Percentiles rank a stretch among this genome's conserved stretches.
phyloP scores from a whole-genome alignment of 2,113 vertebrate species.

The Ceratotherium simum region DNA sequence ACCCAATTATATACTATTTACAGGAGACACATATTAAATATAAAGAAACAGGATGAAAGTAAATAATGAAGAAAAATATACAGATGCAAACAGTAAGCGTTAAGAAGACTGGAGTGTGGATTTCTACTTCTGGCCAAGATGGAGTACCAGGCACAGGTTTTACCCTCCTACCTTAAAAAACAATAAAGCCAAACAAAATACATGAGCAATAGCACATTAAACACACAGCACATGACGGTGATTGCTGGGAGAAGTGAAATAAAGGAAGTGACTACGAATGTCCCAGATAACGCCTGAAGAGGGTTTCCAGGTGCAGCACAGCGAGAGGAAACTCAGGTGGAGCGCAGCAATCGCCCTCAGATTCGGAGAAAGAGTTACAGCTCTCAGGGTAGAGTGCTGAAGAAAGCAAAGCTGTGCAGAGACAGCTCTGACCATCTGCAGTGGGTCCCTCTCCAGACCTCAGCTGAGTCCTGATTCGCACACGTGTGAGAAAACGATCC shows the following conservation, averaged over 20 bases:
- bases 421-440: too few relatives aligned
- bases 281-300: neutral
- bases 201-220: neutral
- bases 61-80: neutral
- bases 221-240: neutral
- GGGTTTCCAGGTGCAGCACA: neutral
- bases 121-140: neutral
- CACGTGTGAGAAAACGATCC: neutral
- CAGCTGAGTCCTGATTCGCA: neutral
- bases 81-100: neutral
- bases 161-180: neutral
- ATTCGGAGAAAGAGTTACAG: neutral
- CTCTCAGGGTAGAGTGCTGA: neutral
- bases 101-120: neutral
- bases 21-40: neutral
- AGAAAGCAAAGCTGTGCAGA: neutral
- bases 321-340: neutral
- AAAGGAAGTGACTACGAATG: neutral
- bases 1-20: neutral
- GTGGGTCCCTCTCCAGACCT: neutral
- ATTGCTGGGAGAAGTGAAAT: neutral
- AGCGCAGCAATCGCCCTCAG: too few relatives aligned
- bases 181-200: neutral
- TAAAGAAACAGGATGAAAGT: neutral
- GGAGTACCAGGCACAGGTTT: neutral